Evolutionary conservation across 2,888 invertebrate species (phyloP), one percentile per base, ranked within the genome.

Genomic region (Hirtodrosophila duncani): DNA sequence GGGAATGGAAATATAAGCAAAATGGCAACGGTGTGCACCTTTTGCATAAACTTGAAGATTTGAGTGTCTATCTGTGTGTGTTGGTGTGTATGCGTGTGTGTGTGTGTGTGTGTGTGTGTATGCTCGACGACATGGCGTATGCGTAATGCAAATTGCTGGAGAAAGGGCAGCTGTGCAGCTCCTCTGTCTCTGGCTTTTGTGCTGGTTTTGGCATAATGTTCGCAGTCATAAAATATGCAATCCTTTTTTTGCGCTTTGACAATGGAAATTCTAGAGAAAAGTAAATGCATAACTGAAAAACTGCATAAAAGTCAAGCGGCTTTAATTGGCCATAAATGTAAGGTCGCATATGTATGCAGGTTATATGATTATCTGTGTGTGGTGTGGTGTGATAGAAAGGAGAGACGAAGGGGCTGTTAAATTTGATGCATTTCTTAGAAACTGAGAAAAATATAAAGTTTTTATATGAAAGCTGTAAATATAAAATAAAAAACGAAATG

Each of bases 11-110:
- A 51, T 48, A 71, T 44, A 58, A 61, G 69, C 49, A 68, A 24
- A 26, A 26, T 21, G 41, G 67, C 43, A 55, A 53, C 46, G 29
- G 44, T 69, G 29, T 58, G 67, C 56, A 58, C 61, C 63, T 61
- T 69, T 67, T 61, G 74, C 77, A 71, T 72, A 71, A 71, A 72
- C 69, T 67, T 67, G 34, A 58, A 72, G 72, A 77, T 69, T 66
- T 68, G 21, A 53, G 57, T 41, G 51, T 39, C 36, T 34, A 10
- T 44, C 9, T 26, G 20, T 24, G 21, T 20, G 16, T 14, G 34
- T 10, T 2, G 5, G 27, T 18, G 20, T 20, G 13, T 20, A 8
- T 14, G 8, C 18, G 14, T 27, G 24, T 23, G 11, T 17, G 26
- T 36, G 21, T 37, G 16, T 29, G 57, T 38, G 43, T 50, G 24